Percentiles rank a stretch among this genome's conserved stretches.
These are phyloP conservation scores for Nannobrachium achirus DNA, from an alignment of 2,113 vertebrate species.

Conservation along the genomic window DNA sequence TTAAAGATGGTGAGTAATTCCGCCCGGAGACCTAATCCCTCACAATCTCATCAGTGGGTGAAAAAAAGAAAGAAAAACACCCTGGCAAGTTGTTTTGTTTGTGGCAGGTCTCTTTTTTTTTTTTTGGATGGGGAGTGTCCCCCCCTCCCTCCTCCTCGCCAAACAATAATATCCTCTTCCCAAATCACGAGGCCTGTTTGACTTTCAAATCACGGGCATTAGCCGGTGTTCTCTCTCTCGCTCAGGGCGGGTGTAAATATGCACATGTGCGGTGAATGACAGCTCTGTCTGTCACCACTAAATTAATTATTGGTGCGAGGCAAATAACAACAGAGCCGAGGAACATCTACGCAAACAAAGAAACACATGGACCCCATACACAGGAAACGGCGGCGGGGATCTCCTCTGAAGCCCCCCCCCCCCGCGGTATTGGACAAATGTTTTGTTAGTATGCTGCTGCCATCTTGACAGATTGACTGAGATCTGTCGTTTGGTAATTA, in stretches of 20 bases:
- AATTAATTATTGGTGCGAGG: conserved; percentile 79
- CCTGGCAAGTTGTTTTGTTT: conserved; percentile 74
- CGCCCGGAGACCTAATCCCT: conserved; percentile 76
- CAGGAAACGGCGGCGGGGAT: conserved; percentile 73
- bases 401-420: conserved; percentile 64
- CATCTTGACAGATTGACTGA: conserved; percentile 76
- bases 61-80: conserved; percentile 73
- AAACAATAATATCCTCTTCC: conserved; percentile 77
- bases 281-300: conserved; percentile 75
- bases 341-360: conserved; percentile 79
- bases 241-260: conserved; percentile 79
- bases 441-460: conserved; percentile 70
- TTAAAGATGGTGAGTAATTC: conserved; percentile 81
- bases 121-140: conserved; percentile 4
- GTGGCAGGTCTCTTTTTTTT: conserved; percentile 59
- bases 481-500: conserved; percentile 78
- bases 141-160: conserved; percentile 31
- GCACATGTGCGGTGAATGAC: conserved; percentile 77
- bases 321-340: conserved; percentile 75
- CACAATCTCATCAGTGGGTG: conserved; percentile 74
- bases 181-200: conserved; percentile 75
- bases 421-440: conserved; percentile 75
- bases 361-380: conserved; percentile 75
- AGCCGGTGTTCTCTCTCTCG: conserved; percentile 70
- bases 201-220: conserved; percentile 79